phyloP scores from a whole-genome alignment of 2,888 invertebrate species.

The Trachelus troglodyta region DNA sequence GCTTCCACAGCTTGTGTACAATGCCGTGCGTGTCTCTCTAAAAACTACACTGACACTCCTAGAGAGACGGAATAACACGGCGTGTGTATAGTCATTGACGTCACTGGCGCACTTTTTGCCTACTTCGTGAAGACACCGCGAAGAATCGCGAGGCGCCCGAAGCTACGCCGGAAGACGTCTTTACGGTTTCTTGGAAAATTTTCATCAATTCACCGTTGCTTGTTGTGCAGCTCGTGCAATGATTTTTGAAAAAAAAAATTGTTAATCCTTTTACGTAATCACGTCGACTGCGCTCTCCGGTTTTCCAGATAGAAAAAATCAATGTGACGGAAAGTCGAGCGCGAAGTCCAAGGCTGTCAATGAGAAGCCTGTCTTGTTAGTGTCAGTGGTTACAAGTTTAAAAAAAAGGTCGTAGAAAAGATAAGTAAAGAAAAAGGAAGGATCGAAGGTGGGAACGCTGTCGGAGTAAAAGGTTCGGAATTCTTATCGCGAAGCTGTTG shows the following conservation, averaged over 20 bases:
- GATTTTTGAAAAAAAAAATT: neutral
- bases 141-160: neutral
- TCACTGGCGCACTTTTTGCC: constrained; percentile 5
- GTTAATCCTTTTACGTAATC: neutral
- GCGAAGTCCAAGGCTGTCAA: neutral
- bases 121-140: neutral
- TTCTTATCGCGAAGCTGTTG: neutral
- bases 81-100: constrained; percentile 2
- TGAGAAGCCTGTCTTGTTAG: neutral
- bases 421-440: neutral
- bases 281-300: neutral
- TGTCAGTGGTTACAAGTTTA: neutral
- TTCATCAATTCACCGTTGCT: neutral
- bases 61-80: constrained; percentile 3
- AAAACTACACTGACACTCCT: constrained; percentile 6
- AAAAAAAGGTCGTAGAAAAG: neutral
- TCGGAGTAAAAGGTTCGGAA: neutral
- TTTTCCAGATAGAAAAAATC: neutral
- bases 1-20: constrained; percentile 33
- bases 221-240: neutral
- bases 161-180: neutral
- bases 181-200: neutral
- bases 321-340: neutral
- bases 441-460: neutral
- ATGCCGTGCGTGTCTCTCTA: constrained; percentile 14